Base-by-base conservation (phyloP, 2,888 invertebrate species). In the Dasypolia templi region DNA sequence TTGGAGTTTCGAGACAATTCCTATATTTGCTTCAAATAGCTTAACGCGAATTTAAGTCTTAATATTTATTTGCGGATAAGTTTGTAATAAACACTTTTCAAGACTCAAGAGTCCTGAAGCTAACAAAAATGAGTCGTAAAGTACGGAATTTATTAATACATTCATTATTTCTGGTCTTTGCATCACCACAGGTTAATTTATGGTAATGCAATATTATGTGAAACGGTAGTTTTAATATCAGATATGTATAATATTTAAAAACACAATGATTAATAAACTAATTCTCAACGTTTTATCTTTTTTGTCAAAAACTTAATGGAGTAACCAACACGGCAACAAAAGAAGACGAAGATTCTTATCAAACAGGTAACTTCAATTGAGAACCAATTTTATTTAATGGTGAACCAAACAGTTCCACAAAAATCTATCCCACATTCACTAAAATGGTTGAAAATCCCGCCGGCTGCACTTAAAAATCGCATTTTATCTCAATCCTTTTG, bases 401-500 rank as follows among this genome's bases (percentile, higher is more conserved):
- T 26, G 58, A 79, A 35, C 58, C 64, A 66, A 69, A 74, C 62
- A 71, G 53, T 62, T 26, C 44, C 65, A 69, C 82, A 72, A 71
- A 79, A 78, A 78, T 62, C 82, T 69, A 81, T 66, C 26, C 65
- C 61, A 53, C 70, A 74, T 75, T 68, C 53, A 74, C 76, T 77
- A 80, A 85, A 90, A 88, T 87, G 83, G 80, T 86, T 77, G 77
- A 83, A 87, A 89, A 88, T 83, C 79, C 85, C 82, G 73, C 75
- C 68, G 81, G 87, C 80, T 90, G 91, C 91, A 91, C 89, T 92
- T 91, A 92, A 92, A 94, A 93, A 92, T 92, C 89, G 92, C 91
- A 91, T n/a, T n/a, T n/a, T 93, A 93, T 92, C 92, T 92, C 92
- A 91, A 88, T 86, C 82, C 93, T 90, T 92, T 95, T 95, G 94